Percentiles rank a stretch among this genome's conserved stretches.
Evolutionary conservation across 2,888 invertebrate species (phyloP).

Genomic region (Caenorhabditis wallacei): DNA sequence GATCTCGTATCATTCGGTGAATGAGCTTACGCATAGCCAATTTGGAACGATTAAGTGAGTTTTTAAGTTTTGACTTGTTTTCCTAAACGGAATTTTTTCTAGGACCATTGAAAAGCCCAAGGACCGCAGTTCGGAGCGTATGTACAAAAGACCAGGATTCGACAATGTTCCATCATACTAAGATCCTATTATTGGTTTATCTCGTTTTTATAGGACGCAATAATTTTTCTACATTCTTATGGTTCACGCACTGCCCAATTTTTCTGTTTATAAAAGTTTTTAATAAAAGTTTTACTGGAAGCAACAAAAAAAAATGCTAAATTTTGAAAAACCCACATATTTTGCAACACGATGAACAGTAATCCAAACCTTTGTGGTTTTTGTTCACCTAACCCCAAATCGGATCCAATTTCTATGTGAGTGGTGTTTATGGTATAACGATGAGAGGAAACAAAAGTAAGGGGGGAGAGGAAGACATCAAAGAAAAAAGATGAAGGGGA

Average conservation of each 20-base stretch:
- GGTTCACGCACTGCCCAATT: slow-evolving; percentile 40
- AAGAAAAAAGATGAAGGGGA: not conserved
- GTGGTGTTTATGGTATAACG: slow-evolving; percentile 24
- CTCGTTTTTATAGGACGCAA: slow-evolving; percentile 44
- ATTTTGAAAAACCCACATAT: no score
- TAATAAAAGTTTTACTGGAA: not conserved
- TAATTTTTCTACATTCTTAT: slow-evolving; percentile 3
- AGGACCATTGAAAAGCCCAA: slow-evolving; percentile 77
- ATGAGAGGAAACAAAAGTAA: not conserved
- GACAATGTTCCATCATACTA: slow-evolving; percentile 83
- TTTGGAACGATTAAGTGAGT: slow-evolving; percentile 69
- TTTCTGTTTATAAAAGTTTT: slow-evolving; percentile 41
- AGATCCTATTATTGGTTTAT: not conserved
- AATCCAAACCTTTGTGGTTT: slow-evolving; percentile 26
- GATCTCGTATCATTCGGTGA: slow-evolving; percentile 72
- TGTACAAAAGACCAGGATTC: slow-evolving; percentile 81
- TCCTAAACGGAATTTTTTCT: slow-evolving; percentile 1
- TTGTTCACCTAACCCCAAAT: slow-evolving; percentile 14
- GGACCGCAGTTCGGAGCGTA: slow-evolving; percentile 76
- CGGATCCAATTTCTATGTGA: slow-evolving; percentile 24
- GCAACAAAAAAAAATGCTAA: not conserved
- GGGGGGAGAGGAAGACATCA: not conserved
- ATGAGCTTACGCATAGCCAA: slow-evolving; percentile 76
- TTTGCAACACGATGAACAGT: slow-evolving; percentile 14
- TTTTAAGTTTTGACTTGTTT: not conserved